Conservation (phyloP, 2,797 vertebrate species). For the Hapalemur alaotrensis region DNA sequence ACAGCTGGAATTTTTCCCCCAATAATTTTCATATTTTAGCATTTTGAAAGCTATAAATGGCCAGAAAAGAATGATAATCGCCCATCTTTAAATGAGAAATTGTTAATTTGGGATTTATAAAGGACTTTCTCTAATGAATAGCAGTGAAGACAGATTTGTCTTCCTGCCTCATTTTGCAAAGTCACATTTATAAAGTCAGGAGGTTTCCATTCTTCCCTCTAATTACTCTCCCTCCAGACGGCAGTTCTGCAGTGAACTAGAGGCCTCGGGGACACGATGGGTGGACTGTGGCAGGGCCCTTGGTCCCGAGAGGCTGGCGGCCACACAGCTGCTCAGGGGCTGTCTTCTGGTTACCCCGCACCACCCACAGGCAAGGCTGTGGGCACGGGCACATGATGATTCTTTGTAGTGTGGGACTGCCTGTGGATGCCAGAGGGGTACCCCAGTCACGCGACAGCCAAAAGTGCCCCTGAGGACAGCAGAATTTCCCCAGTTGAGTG, state of each 20-base stretch:
- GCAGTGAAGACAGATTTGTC: slow-evolving; percentile 83
- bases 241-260: neutral
- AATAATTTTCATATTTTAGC: slow-evolving; percentile 80
- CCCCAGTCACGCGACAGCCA: neutral
- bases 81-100: slow-evolving; percentile 83
- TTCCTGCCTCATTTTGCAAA: slow-evolving; percentile 83
- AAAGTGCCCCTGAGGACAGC: neutral
- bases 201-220: slow-evolving; percentile 81
- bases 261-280: accelerated
- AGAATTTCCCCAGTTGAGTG: neutral
- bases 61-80: slow-evolving; percentile 74
- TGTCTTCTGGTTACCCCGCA: accelerated
- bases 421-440: neutral
- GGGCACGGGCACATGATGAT: accelerated
- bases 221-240: slow-evolving; percentile 68
- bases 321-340: neutral
- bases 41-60: slow-evolving; percentile 80
- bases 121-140: slow-evolving; percentile 86
- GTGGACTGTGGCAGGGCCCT: too few relatives aligned
- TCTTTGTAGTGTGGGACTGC: neutral
- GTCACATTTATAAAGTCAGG: slow-evolving; percentile 85
- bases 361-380: neutral
- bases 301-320: neutral
- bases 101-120: slow-evolving; percentile 88
- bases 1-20: slow-evolving; percentile 44